Conservation (phyloP, 2,113 vertebrate genomes). For the Morone chrysops region DNA sequence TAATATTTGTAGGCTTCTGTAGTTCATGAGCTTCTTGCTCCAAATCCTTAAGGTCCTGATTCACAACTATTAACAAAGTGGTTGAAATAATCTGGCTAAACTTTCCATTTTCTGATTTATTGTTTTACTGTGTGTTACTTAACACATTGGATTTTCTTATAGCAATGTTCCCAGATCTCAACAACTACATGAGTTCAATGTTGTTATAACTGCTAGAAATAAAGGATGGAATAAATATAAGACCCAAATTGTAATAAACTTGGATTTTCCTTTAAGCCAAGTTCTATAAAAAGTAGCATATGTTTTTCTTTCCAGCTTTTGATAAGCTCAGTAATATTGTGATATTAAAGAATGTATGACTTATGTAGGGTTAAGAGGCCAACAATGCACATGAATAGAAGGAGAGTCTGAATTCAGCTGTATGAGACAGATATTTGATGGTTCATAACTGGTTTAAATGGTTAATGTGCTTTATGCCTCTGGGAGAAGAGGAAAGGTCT, state of each 20-base stretch:
- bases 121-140: too few relatives aligned
- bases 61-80: too few relatives aligned
- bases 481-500: slow-evolving; percentile 45
- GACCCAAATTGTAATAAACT: not conserved
- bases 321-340: not conserved
- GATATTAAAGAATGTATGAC: not conserved
- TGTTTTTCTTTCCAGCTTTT: not conserved
- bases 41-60: not conserved
- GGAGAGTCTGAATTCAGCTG: not conserved
- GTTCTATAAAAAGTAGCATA: not conserved
- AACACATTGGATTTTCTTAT: too few relatives aligned
- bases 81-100: too few relatives aligned
- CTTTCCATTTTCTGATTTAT: too few relatives aligned
- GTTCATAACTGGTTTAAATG: slow-evolving; percentile 54
- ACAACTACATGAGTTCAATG: too few relatives aligned
- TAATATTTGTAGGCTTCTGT: too few relatives aligned
- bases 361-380: slow-evolving; percentile 6
- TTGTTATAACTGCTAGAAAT: too few relatives aligned
- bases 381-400: not conserved
- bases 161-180: too few relatives aligned
- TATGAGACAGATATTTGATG: slow-evolving; percentile 4
- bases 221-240: not conserved
- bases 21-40: not conserved
- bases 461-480: slow-evolving; percentile 41
- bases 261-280: not conserved